These are phyloP conservation scores for Aphis craccivora DNA, from an alignment of 1,140 invertebrate species.

Conservation along the genomic window DNA sequence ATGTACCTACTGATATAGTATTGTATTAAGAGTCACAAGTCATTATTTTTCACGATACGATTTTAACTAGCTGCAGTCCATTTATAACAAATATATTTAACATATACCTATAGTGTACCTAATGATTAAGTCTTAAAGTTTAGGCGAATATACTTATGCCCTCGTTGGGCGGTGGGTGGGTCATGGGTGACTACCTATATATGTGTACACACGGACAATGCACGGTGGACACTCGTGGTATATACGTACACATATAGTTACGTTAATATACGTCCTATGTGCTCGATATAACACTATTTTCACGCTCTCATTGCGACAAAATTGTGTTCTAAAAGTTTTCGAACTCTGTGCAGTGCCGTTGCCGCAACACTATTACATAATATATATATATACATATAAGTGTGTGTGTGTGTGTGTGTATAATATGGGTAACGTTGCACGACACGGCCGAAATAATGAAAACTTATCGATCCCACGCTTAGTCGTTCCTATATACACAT, in stretches of 20 bases:
- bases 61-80: background rate
- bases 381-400: background rate
- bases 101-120: too few species aligned
- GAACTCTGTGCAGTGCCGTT: background rate
- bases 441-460: constrained; percentile 1
- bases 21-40: too few species aligned
- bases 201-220: too few species aligned
- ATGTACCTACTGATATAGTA: too few species aligned
- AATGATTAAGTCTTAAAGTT: background rate
- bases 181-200: too few species aligned
- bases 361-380: background rate
- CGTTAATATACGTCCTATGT: background rate
- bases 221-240: too few species aligned
- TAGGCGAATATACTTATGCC: background rate
- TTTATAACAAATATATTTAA: too few species aligned
- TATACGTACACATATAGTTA: background rate
- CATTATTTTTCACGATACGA: background rate
- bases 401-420: too few species aligned
- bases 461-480: constrained; percentile 21
- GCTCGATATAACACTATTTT: background rate
- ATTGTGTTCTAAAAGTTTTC: background rate
- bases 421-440: background rate
- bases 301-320: background rate
- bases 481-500: background rate
- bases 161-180: too few species aligned